phyloP scores from a whole-genome alignment of 1,140 invertebrate genomes.

The Augochlora pura region DNA sequence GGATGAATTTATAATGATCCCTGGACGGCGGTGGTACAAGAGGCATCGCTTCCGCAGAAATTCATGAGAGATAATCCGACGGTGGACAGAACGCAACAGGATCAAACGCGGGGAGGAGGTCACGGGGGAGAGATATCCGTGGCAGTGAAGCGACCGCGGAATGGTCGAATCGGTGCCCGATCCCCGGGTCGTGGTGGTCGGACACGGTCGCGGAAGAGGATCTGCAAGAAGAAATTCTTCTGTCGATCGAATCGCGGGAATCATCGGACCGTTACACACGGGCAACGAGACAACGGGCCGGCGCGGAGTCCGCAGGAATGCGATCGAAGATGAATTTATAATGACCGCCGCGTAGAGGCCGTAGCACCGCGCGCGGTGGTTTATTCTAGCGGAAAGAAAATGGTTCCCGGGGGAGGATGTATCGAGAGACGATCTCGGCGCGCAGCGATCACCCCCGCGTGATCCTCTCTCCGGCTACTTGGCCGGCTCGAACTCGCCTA shows the following conservation, averaged over 20 bases:
- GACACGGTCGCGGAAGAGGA: slow-evolving; percentile 20
- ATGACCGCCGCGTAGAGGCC: slow-evolving; percentile 15
- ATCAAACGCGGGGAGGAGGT: slow-evolving; percentile 12
- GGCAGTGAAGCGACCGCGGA: not conserved
- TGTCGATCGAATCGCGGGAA: slow-evolving; percentile 35
- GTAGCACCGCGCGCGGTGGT: not conserved
- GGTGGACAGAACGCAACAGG: slow-evolving; percentile 13
- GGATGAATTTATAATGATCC: slow-evolving; percentile 52
- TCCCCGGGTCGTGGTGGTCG: not conserved
- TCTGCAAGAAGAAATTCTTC: not conserved
- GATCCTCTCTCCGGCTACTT: slow-evolving; percentile 59
- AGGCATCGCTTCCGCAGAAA: slow-evolving; percentile 43
- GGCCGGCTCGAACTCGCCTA: slow-evolving; percentile 2
- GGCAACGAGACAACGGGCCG: not conserved
- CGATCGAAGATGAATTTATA: slow-evolving; percentile 53
- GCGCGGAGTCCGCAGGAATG: not conserved
- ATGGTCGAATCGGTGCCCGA: not conserved
- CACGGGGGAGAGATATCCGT: not conserved
- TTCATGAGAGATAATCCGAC: slow-evolving; percentile 28
- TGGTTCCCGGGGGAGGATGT: slow-evolving; percentile 40
- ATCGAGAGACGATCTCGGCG: slow-evolving; percentile 61
- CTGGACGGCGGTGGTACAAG: slow-evolving; percentile 16
- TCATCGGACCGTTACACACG: slow-evolving; percentile 35
- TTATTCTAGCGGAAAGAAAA: slow-evolving; percentile 1
- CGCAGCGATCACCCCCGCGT: slow-evolving; percentile 49